phyloP scores from a whole-genome alignment of 2,797 vertebrate species.

The Helostoma temminkii region DNA sequence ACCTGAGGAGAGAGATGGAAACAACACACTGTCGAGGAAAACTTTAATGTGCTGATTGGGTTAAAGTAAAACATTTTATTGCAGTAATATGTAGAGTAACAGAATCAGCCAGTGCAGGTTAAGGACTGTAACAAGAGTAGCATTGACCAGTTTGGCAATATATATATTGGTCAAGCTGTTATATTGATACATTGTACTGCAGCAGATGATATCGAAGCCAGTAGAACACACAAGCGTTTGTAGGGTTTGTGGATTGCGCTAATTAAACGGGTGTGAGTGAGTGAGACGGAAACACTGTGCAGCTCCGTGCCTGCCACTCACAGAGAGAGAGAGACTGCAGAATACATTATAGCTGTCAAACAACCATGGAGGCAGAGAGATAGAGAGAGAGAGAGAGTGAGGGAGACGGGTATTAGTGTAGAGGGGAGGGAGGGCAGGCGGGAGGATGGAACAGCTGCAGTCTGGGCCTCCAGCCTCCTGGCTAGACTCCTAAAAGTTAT shows the following conservation, averaged over 20 bases:
- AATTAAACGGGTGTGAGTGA: slow-evolving; percentile 57
- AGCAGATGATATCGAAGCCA: slow-evolving; percentile 16
- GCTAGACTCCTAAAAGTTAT: slow-evolving; percentile 89
- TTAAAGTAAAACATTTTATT: neutral
- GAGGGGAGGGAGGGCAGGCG: slow-evolving; percentile 66
- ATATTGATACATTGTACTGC: neutral
- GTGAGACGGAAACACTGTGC: slow-evolving; percentile 40
- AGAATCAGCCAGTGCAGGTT: neutral
- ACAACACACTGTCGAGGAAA: slow-evolving; percentile 2
- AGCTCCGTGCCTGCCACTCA: slow-evolving; percentile 68
- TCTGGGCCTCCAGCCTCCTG: slow-evolving; percentile 87
- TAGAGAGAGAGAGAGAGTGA: slow-evolving; percentile 36
- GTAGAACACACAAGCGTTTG: slow-evolving; percentile 37
- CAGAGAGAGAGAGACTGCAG: slow-evolving; percentile 47
- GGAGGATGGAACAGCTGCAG: slow-evolving; percentile 86
- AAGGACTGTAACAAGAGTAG: neutral
- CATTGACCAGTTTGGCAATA: neutral
- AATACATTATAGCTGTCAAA: slow-evolving; percentile 78
- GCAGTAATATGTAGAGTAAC: neutral
- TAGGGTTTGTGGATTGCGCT: slow-evolving; percentile 44
- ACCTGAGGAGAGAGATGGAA: no score
- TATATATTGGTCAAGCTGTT: neutral
- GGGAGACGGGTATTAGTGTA: slow-evolving; percentile 28
- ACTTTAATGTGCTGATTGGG: neutral
- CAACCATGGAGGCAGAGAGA: slow-evolving; percentile 51